Evolutionary conservation across 2,113 vertebrate genomes (phyloP).

Genomic region (Merops nubicus): DNA sequence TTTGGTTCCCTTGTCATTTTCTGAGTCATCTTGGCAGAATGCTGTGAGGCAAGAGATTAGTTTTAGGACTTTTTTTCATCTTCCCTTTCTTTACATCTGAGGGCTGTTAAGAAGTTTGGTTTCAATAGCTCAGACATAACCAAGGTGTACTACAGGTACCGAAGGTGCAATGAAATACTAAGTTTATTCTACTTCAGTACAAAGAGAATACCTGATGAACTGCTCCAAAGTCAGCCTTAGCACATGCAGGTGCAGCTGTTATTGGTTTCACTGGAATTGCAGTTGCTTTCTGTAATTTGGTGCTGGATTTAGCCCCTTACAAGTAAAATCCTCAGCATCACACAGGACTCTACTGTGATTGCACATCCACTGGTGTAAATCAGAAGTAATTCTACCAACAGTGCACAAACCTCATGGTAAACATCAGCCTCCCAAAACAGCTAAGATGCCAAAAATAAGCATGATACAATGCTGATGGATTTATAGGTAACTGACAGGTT

Average conservation of each 20-base stretch:
- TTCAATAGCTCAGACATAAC: conserved; percentile 31
- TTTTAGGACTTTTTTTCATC: conserved; percentile 48
- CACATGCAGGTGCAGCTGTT: conserved; percentile 46
- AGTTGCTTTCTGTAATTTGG: not conserved
- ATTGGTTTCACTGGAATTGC: conserved; percentile 40
- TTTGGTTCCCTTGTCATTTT: conserved; percentile 62
- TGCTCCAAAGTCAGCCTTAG: conserved; percentile 28
- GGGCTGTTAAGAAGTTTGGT: conserved; percentile 50
- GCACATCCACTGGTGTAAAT: not conserved
- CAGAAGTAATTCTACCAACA: not conserved
- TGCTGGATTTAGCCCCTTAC: not conserved
- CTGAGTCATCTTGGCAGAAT: conserved; percentile 45
- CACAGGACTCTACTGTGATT: not conserved
- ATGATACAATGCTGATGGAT: conserved; percentile 13
- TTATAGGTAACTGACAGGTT: conserved; percentile 20
- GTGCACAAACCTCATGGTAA: not conserved
- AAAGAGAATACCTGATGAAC: conserved; percentile 38
- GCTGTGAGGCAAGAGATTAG: conserved; percentile 53
- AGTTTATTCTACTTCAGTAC: conserved; percentile 42
- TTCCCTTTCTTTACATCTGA: conserved; percentile 44
- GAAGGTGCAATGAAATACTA: conserved; percentile 36
- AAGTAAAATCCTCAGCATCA: not conserved
- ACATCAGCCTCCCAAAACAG: not conserved
- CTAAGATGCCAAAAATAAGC: not conserved
- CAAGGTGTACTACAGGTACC: not conserved